Evolutionary conservation across 1,140 invertebrate genomes (phyloP).

Genomic region (Muscidifurax raptorellus): DNA sequence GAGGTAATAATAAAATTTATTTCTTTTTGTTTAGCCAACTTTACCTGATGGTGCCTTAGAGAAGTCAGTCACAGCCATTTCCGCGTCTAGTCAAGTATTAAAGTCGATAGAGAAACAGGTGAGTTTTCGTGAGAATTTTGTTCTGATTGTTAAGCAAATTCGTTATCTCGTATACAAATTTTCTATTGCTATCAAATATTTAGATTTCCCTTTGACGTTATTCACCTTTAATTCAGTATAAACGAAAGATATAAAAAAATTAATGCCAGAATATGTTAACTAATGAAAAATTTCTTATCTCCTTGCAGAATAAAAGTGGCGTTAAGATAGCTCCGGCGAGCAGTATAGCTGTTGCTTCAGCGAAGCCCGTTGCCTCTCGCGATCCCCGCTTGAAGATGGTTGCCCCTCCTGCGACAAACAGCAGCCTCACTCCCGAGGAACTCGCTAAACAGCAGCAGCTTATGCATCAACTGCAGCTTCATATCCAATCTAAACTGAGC

Average conservation of each 20-base stretch:
- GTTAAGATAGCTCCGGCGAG: conserved; percentile 82
- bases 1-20: neutral
- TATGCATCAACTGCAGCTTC: conserved; percentile 39
- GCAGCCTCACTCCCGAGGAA: conserved; percentile 30
- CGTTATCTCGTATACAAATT: neutral
- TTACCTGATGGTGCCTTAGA: conserved; percentile 50
- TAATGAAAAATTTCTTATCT: neutral
- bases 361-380: conserved; percentile 71
- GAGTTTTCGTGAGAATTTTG: conserved; percentile 9
- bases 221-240: no score
- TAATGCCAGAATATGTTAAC: no score
- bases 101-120: conserved; percentile 68
- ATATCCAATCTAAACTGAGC: conserved; percentile 43
- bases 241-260: no score
- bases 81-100: conserved; percentile 62
- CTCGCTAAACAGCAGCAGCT: conserved; percentile 36
- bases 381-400: conserved; percentile 78
- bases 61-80: conserved; percentile 59
- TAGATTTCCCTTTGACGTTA: no score
- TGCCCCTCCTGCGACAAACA: neutral
- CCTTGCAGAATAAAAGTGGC: conserved; percentile 60
- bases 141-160: neutral
- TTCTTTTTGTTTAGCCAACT: conserved; percentile 1
- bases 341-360: conserved; percentile 77
- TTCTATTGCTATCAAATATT: no score